phyloP scores from a whole-genome alignment of 1,140 invertebrate species.

The Pemphigus obesinymphae region DNA sequence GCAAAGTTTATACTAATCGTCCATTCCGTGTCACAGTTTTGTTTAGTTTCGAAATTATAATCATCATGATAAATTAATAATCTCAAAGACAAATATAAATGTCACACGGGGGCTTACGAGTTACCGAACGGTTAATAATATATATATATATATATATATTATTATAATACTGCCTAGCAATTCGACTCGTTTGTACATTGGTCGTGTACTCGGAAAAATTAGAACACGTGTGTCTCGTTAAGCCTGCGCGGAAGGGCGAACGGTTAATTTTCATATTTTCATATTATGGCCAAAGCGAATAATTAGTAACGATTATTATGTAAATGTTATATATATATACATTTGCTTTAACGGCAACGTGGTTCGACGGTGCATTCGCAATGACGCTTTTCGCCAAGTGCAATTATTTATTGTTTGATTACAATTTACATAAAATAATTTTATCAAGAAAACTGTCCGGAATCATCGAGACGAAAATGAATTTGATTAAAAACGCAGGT shows the following conservation, averaged over 20 bases:
- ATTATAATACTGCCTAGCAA: neutral
- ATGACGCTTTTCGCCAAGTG: neutral
- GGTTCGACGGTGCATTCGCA: neutral
- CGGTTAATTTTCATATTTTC: neutral
- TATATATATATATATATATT: too few relatives aligned
- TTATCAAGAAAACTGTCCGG: neutral
- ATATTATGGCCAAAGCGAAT: neutral
- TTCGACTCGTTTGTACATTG: too few relatives aligned
- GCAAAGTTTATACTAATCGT: neutral
- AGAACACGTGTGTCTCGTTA: neutral
- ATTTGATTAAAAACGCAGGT: constrained; percentile 18
- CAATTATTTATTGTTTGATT: constrained; percentile 16
- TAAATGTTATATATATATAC: constrained; percentile 18
- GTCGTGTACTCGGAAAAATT: neutral
- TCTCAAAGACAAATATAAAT: constrained; percentile 5
- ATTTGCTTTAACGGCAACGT: neutral
- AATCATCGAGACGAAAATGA: neutral
- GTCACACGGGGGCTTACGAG: neutral
- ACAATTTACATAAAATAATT: neutral
- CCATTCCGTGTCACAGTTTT: neutral
- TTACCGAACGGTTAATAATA: neutral
- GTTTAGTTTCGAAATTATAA: neutral
- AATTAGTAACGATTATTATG: neutral
- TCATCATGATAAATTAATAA: neutral
- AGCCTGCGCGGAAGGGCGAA: neutral